These are phyloP conservation scores for Drosophila quinaria DNA, from an alignment of 2,888 invertebrate genomes.

Conservation along the genomic window DNA sequence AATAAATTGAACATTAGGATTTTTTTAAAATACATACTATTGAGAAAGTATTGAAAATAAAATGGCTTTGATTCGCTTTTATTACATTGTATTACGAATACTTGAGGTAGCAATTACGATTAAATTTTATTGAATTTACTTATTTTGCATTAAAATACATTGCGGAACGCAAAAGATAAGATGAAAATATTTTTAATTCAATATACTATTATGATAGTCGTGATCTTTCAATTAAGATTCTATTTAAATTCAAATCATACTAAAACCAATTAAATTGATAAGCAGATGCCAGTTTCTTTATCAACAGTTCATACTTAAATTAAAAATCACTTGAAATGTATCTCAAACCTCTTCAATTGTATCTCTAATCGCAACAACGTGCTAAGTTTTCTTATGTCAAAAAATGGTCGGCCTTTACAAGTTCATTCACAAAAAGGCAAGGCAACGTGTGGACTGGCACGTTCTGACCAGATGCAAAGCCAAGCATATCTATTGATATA, in stretches of 20 bases:
- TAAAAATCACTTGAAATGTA: constrained; percentile 20
- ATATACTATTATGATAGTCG: no score
- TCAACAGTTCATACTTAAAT: constrained; percentile 1
- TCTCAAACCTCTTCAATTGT: constrained; percentile 19
- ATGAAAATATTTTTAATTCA: no score
- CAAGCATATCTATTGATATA: constrained; percentile 25
- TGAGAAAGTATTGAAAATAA: neutral
- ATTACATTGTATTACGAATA: neutral
- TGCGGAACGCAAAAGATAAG: no score
- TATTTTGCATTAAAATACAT: no score
- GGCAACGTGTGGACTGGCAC: constrained; percentile 55
- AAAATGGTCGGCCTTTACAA: constrained; percentile 33
- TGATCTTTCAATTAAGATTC: neutral
- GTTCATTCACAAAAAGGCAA: constrained; percentile 68
- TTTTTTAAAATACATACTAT: neutral
- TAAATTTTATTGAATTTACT: neutral
- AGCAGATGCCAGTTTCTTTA: constrained; percentile 10
- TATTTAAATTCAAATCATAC: constrained; percentile 24
- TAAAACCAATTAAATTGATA: constrained; percentile 32
- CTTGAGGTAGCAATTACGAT: neutral
- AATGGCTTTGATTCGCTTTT: neutral
- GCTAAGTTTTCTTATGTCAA: constrained; percentile 42
- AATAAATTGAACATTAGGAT: neutral
- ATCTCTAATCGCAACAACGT: constrained; percentile 49
- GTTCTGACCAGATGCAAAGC: constrained; percentile 30